These are phyloP conservation scores for Tringa solitaria DNA, from an alignment of 2,113 vertebrate species.

Conservation along the genomic window DNA sequence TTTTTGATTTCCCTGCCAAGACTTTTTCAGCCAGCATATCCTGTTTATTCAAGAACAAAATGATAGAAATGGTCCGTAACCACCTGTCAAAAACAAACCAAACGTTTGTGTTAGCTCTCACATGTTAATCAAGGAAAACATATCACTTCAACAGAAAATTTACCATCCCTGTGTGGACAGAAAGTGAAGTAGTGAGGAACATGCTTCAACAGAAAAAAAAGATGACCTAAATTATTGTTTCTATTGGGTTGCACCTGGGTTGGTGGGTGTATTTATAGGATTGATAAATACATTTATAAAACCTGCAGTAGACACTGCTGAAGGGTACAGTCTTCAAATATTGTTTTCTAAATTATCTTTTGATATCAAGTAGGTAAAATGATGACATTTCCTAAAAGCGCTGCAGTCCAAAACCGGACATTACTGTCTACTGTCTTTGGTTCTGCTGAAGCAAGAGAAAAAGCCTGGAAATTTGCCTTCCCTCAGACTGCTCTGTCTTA, in stretches of 20 bases:
- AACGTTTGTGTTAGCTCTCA: not conserved
- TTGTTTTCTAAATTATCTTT: not conserved
- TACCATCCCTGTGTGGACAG: not conserved
- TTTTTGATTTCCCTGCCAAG: constrained; percentile 98
- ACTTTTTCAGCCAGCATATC: constrained; percentile 99
- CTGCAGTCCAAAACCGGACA: not conserved
- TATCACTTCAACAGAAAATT: not conserved
- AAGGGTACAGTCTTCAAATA: not conserved
- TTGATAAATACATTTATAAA: not conserved
- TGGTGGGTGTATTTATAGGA: not conserved
- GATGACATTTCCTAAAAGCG: not conserved
- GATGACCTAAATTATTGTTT: not conserved
- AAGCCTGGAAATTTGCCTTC: not conserved
- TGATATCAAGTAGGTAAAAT: not conserved
- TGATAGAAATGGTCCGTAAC: constrained; percentile 98
- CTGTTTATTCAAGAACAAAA: constrained; percentile 98
- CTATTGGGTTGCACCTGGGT: not conserved
- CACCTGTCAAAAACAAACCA: constrained; percentile 79
- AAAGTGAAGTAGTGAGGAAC: not conserved
- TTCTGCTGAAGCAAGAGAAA: not conserved
- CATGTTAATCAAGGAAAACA: not conserved
- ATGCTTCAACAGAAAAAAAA: not conserved
- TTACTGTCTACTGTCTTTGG: not conserved
- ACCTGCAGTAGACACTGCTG: not conserved
- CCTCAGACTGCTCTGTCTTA: not conserved